Evolutionary conservation across 2,113 vertebrate species (phyloP), one percentile per base, ranked within the genome.

Genomic region (Tachysurus vachellii): DNA sequence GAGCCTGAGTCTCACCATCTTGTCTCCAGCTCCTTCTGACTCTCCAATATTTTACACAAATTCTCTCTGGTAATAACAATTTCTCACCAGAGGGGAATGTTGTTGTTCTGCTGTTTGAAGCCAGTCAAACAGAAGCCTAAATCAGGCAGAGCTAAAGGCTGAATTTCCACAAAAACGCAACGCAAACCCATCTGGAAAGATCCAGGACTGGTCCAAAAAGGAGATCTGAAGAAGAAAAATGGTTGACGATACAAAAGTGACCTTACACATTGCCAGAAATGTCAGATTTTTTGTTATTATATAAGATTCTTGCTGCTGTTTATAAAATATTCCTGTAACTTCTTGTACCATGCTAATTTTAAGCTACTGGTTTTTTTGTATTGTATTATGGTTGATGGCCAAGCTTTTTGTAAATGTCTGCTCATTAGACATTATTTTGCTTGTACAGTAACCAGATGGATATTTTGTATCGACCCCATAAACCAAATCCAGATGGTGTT

Each of bases 191-290:
- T 94, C 91, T 97, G 97, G 95, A 99, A 97, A 94, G 98, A 99
- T 89, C 95, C 97, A 84, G 94, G 95, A 93, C 96, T 94, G 92
- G 94, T 97, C 92, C 97, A 97, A 93, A 97, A 96, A 94, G 98
- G 99, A 93, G 98, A 99, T 90, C 93, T 96, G 94, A 99, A 97
- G 96, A 99, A 98, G 97, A 99, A 98, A 97, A 99, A 99, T 99
- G 98, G 98, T 99, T 96, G 92, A 94, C 95, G 94, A 66, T 62
- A 56, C 62, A 85, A 23, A 44, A 70, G 36, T 84, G 86, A 57
- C 82, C 36, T 36, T 36, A 36, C 36, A 36, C 36, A 36, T 75
- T 82, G 68, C 42, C n/a, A 31, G 50, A 64, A 12, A 83, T 71
- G 12, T 80, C 62, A 36, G 23, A 28, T 79, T 64, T 61, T 62